Base-by-base conservation (phyloP, 1,140 invertebrate species). In the Pachypeltis micranthus region DNA sequence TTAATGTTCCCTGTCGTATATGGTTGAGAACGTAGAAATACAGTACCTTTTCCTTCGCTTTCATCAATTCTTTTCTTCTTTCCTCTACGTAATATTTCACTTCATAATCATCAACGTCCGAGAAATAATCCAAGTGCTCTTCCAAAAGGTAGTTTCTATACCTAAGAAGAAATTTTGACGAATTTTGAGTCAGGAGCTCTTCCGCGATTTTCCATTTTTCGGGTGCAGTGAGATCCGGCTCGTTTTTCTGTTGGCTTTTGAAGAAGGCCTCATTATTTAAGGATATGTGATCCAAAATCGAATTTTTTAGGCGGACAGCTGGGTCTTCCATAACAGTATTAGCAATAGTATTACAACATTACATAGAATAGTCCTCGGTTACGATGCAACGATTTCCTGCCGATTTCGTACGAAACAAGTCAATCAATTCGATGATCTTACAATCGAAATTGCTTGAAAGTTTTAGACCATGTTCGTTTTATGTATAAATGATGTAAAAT, bases 71-170 rank as follows among this genome's bases (percentile, higher is more conserved):
- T 21, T 21, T 26, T 2, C 19, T 7, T 2, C 21, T 7, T 66
- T 78, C 70, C 61, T 73, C 72, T 14, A 79, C 59, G 71, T 87
- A 78, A 69, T 83, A 79, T 62, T 77, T 75, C 2, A 84, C 75
- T 70, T 85, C 81, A 68, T 84, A 81, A 56, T 72, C 70, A 14
- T 63, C 44, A 26, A 72, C 63, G n/a, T 68, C 58, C 63, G 70
- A 59, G 68, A 93, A 91, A 71, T 82, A 88, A 26, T 74, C 65
- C 1, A 91, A 71, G 71, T 92, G 85, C 58, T 84, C 75, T 59
- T 77, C 69, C 61, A 76, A 75, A n/a, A 93, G 72, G 72, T 81
- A 82, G 68, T 82, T 81, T 14, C 90, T 87, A 75, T 91, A 94
- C 67, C 85, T 82, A 10, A 80, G 74, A 1, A 94, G 72, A 74